phyloP scores from a whole-genome alignment of 2,888 invertebrate species.

The Lasioglossum figueresi region DNA sequence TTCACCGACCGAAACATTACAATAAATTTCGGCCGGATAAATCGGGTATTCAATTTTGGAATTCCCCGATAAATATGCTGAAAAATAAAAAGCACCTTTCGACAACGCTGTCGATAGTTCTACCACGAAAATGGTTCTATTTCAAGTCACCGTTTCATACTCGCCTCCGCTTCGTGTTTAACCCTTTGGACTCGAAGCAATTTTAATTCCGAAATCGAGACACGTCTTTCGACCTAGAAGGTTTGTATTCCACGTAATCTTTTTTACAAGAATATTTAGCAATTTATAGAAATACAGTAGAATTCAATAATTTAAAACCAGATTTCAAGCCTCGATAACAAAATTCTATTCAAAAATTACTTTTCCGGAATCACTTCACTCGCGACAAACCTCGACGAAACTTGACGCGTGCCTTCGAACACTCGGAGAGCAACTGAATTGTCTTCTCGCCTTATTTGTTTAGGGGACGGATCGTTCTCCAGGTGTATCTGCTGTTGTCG shows the following conservation, averaged over 20 bases:
- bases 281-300: too few relatives aligned
- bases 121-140: neutral
- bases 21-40: slow-evolving; percentile 5
- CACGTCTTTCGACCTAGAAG: too few relatives aligned
- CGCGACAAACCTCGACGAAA: too few relatives aligned
- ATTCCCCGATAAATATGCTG: neutral
- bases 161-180: neutral
- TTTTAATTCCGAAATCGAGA: too few relatives aligned
- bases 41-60: neutral
- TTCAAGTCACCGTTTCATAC: neutral
- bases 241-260: too few relatives aligned
- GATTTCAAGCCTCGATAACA: neutral
- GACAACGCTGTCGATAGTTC: neutral
- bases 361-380: neutral
- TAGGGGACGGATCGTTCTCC: neutral
- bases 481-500: neutral
- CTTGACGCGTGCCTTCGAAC: neutral
- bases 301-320: too few relatives aligned
- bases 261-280: too few relatives aligned
- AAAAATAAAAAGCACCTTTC: neutral
- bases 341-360: neutral
- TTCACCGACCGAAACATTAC: neutral
- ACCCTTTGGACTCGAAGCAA: too few relatives aligned
- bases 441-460: neutral
- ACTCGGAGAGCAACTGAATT: neutral